A percentile compares a stretch with the other conserved stretches of the same genome.
These are phyloP conservation scores for Piscicola geometra DNA, from an alignment of 2,888 invertebrate species.

Conservation along the genomic window DNA sequence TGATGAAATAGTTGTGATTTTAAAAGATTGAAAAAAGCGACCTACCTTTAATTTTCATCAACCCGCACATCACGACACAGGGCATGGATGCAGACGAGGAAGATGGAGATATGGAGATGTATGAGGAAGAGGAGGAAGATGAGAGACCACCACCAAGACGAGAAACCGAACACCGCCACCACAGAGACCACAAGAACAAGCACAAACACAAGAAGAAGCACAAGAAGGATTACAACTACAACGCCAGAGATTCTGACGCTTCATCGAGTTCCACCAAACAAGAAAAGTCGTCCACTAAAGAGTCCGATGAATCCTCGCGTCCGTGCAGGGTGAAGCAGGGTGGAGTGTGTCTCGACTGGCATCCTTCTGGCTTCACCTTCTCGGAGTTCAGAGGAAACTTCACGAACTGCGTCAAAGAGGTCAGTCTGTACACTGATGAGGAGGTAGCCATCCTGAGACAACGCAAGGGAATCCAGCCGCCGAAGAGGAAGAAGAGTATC, in stretches of 20 bases:
- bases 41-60: too few relatives aligned
- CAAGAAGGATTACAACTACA: conserved; percentile 2
- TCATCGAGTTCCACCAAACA: not conserved
- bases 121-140: too few relatives aligned
- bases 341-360: not conserved
- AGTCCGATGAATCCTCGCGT: not conserved
- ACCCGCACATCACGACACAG: too few relatives aligned
- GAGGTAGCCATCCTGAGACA: not conserved
- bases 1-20: too few relatives aligned
- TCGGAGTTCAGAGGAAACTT: not conserved
- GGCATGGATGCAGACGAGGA: too few relatives aligned
- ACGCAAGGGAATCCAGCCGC: not conserved
- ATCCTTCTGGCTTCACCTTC: not conserved
- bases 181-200: not conserved
- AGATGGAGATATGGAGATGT: too few relatives aligned
- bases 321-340: not conserved
- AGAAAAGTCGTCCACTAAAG: not conserved
- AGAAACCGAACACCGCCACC: too few relatives aligned
- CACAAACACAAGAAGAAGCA: not conserved
- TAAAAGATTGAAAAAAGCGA: too few relatives aligned
- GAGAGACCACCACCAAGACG: too few relatives aligned
- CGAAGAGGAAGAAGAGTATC: not conserved
- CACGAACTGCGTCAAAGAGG: not conserved
- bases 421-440: not conserved
- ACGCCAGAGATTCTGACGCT: not conserved